Conservation (phyloP, 92 coral and sea anemone genomes). For the Paragorgia papillata region DNA sequence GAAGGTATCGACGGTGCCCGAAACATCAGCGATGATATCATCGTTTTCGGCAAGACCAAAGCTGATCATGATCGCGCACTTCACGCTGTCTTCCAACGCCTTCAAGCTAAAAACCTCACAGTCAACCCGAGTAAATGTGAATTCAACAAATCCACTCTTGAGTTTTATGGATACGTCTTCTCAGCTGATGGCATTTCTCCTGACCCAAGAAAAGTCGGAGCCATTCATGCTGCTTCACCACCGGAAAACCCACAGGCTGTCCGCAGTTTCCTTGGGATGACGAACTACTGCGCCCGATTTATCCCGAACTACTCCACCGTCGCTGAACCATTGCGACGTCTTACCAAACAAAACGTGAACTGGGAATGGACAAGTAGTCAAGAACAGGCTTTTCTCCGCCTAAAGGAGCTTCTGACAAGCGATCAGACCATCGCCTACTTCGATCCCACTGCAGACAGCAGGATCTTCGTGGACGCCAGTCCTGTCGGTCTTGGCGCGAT, state of each 20-base stretch:
- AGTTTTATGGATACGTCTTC: slow-evolving; percentile 20
- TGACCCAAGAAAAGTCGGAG: slow-evolving; percentile 28
- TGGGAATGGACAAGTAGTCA: too few relatives aligned
- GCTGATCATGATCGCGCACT: neutral
- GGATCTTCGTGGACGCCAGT: too few relatives aligned
- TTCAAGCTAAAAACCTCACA: slow-evolving; percentile 4
- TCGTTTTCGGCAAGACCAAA: slow-evolving; percentile 4
- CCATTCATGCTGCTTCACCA: neutral
- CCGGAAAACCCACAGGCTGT: slow-evolving; percentile 17
- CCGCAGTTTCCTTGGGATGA: slow-evolving; percentile 31
- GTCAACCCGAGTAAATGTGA: slow-evolving; percentile 3
- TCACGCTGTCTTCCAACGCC: neutral
- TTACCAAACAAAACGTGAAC: neutral
- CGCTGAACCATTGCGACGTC: slow-evolving; percentile 14
- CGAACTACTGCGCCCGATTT: slow-evolving; percentile 14
- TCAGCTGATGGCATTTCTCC: slow-evolving; percentile 22
- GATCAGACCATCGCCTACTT: too few relatives aligned
- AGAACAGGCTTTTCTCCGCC: too few relatives aligned
- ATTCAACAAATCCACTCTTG: slow-evolving; percentile 8
- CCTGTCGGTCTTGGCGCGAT: too few relatives aligned
- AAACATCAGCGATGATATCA: slow-evolving; percentile 45
- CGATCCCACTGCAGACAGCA: too few relatives aligned
- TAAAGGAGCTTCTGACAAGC: too few relatives aligned
- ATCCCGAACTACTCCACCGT: slow-evolving; percentile 20
- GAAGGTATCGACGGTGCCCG: slow-evolving; percentile 33